These are phyloP conservation scores for Dryococelus australis DNA, from an alignment of 2,888 invertebrate species.

Conservation along the genomic window DNA sequence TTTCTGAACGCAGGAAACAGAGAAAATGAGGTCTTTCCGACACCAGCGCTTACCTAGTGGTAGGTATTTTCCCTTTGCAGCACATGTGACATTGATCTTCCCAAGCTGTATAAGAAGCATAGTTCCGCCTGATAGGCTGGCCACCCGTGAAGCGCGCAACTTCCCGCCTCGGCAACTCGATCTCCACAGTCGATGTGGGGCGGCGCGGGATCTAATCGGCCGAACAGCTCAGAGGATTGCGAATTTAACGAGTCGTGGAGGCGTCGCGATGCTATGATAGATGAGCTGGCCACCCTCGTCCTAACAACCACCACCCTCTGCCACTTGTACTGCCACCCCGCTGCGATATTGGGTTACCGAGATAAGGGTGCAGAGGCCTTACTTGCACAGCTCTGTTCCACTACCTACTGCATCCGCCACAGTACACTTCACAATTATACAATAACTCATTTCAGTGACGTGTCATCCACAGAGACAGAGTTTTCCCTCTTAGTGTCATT, in stretches of 20 bases:
- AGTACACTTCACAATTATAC: not conserved
- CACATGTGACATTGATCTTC: too few relatives aligned
- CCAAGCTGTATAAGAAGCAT: too few relatives aligned
- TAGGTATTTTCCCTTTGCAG: too few relatives aligned
- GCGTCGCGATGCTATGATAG: not conserved
- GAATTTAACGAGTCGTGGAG: slow-evolving; percentile 5
- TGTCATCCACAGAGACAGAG: not conserved
- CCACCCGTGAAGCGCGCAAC: too few relatives aligned
- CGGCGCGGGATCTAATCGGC: too few relatives aligned
- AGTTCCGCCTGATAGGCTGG: too few relatives aligned
- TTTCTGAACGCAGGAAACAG: too few relatives aligned
- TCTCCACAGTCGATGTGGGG: too few relatives aligned
- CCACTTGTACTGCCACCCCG: not conserved
- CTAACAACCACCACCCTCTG: not conserved
- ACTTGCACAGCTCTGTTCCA: not conserved
- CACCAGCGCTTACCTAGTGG: too few relatives aligned
- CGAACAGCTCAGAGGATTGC: not conserved
- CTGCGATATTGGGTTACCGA: not conserved
- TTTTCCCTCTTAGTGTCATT: not conserved
- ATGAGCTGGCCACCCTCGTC: not conserved
- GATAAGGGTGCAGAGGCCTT: not conserved
- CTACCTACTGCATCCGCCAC: not conserved
- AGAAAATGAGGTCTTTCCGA: too few relatives aligned
- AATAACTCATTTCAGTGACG: slow-evolving; percentile 13
- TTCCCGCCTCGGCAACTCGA: too few relatives aligned